A percentile compares a stretch with the other conserved stretches of the same genome.
phyloP scores from a whole-genome alignment of 2,888 invertebrate genomes.

The Herminia tarsipennalis region DNA sequence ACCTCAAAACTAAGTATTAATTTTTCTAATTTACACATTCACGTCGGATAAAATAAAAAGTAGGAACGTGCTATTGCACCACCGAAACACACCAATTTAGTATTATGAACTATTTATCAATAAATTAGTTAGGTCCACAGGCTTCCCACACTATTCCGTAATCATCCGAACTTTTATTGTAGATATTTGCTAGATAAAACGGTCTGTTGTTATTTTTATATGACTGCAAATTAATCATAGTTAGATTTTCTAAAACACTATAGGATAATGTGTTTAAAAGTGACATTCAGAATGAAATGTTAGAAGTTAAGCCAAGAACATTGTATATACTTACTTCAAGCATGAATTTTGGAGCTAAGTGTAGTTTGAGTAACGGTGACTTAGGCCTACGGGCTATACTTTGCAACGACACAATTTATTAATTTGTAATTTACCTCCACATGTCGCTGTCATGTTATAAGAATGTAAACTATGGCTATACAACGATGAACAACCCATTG shows the following conservation, averaged over 20 bases:
- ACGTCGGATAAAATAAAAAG: constrained; percentile 66
- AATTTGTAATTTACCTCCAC: background rate
- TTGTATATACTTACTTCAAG: constrained; percentile 47
- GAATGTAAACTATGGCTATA: constrained; percentile 73
- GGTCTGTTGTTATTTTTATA: constrained; percentile 84
- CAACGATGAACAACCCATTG: constrained; percentile 70
- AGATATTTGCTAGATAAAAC: constrained; percentile 79
- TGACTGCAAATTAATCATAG: constrained; percentile 79
- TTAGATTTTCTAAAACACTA: constrained; percentile 82
- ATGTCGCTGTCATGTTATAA: constrained; percentile 42
- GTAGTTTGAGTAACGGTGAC: constrained; percentile 18
- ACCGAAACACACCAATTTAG: constrained; percentile 81
- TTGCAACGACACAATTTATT: constrained; percentile 30
- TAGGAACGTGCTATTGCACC: constrained; percentile 85
- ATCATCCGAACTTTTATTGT: constrained; percentile 74
- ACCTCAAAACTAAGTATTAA: constrained; percentile 51
- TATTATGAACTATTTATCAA: constrained; percentile 62
- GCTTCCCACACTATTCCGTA: constrained; percentile 74
- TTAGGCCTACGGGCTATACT: constrained; percentile 9
- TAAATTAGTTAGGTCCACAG: constrained; percentile 73
- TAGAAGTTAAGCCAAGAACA: constrained; percentile 36
- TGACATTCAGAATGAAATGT: constrained; percentile 32
- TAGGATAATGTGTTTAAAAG: constrained; percentile 63
- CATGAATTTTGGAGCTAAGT: constrained; percentile 38
- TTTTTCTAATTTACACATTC: constrained; percentile 69